These are phyloP conservation scores for Cosmorhoe ocellata DNA, from an alignment of 2,888 invertebrate genomes.

Conservation along the genomic window DNA sequence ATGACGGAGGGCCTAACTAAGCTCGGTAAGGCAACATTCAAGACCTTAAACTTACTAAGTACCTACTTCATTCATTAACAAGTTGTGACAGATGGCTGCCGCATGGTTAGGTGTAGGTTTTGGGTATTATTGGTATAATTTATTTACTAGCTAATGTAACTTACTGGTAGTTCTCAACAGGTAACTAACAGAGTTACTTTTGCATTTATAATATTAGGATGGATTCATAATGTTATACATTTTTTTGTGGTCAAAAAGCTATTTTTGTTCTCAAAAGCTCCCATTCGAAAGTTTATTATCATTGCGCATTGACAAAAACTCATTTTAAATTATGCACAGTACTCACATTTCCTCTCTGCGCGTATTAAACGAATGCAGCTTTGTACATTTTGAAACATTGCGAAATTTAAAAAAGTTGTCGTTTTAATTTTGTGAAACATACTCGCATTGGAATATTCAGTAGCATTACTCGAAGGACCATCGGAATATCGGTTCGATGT, in stretches of 20 bases:
- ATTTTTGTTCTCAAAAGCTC: too few relatives aligned
- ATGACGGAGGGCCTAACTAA: constrained; percentile 28
- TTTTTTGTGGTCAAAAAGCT: too few relatives aligned
- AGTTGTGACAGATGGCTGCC: constrained; percentile 22
- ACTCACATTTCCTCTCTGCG: constrained; percentile 7
- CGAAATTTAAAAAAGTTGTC: constrained; percentile 11
- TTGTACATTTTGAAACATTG: constrained; percentile 15
- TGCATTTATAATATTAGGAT: too few relatives aligned
- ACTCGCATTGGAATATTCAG: constrained; percentile 40
- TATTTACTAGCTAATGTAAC: too few relatives aligned
- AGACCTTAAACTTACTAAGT: constrained; percentile 27
- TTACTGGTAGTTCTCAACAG: too few relatives aligned
- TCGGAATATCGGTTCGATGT: constrained; percentile 10
- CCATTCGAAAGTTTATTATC: constrained; percentile 8
- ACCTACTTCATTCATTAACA: constrained; percentile 30
- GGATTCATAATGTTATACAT: too few relatives aligned
- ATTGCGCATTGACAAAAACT: constrained; percentile 8
- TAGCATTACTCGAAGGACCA: constrained; percentile 28
- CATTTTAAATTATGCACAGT: constrained; percentile 8
- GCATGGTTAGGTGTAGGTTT: neutral
- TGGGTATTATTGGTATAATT: too few relatives aligned
- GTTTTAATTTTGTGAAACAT: constrained; percentile 38
- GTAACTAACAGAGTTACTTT: too few relatives aligned
- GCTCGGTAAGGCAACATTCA: constrained; percentile 24
- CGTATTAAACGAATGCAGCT: constrained; percentile 11